Evolutionary conservation across 35 echinoderm and acorn worm genomes (phyloP).

Genomic region (Strongylocentrotus purpuratus): DNA sequence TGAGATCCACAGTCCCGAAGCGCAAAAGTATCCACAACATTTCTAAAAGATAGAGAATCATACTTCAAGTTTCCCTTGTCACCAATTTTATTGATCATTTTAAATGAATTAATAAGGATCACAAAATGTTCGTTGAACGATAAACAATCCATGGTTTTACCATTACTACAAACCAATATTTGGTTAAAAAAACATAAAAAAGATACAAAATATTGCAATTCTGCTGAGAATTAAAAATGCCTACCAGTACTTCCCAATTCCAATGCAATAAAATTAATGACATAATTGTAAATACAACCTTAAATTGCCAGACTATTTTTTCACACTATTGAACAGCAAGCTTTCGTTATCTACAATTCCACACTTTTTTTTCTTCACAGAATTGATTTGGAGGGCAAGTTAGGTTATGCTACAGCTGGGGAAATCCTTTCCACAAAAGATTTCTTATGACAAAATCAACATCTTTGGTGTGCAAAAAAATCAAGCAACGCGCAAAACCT

Average conservation of each 20-base stretch:
- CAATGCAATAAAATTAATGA: neutral
- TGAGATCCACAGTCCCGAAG: no score
- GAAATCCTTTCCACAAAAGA: no score
- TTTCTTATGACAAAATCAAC: no score
- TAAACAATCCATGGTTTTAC: neutral
- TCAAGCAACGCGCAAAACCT: no score
- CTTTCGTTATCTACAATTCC: no score
- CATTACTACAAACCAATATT: neutral
- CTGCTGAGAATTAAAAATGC: neutral
- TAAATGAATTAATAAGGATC: neutral
- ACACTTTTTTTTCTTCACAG: no score
- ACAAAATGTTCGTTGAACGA: neutral
- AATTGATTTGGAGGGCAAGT: no score
- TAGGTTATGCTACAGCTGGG: no score
- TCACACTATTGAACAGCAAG: no score
- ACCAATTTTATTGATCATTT: conserved; percentile 10
- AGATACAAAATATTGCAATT: neutral
- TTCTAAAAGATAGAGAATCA: neutral
- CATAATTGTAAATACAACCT: neutral
- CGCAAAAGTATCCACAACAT: no score
- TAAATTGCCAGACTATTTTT: no score
- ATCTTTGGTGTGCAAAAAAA: no score
- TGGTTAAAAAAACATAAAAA: neutral
- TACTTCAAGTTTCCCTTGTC: neutral
- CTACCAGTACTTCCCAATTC: neutral